Conservation (phyloP, 2,888 invertebrate species). For the Ophion ellenae region DNA sequence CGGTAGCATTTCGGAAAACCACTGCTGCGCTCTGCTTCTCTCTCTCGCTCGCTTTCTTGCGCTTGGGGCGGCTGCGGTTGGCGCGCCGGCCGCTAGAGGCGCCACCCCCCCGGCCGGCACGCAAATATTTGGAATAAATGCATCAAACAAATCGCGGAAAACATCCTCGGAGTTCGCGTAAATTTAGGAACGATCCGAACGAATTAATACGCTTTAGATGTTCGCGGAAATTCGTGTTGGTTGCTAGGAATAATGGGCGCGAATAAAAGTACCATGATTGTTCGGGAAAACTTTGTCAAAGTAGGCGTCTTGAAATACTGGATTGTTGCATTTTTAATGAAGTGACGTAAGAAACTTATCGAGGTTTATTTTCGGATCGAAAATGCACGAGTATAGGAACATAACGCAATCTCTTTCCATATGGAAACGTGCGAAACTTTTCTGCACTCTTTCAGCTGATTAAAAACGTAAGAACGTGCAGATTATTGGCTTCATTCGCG, state of each 20-base stretch:
- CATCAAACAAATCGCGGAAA: background rate
- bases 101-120: background rate
- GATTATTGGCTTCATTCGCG: too few species aligned
- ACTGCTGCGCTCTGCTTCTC: conserved; percentile 41
- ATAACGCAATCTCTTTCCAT: background rate
- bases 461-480: too few species aligned
- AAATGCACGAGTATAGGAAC: background rate
- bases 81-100: conserved; percentile 23
- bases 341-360: background rate
- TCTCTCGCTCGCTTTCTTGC: conserved; percentile 2
- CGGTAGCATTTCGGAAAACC: conserved; percentile 74
- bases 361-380: background rate
- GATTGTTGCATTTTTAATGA: background rate
- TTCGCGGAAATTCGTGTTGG: background rate
- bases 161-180: background rate
- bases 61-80: conserved; percentile 5
- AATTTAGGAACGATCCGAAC: background rate
- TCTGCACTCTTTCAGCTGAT: too few species aligned
- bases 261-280: background rate
- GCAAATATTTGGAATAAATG: background rate
- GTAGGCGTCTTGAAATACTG: background rate
- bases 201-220: background rate
- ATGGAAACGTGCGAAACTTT: background rate
- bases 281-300: background rate
- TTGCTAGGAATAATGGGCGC: background rate